Conservation (phyloP, 2,113 vertebrate species). For the Pavo muticus region DNA sequence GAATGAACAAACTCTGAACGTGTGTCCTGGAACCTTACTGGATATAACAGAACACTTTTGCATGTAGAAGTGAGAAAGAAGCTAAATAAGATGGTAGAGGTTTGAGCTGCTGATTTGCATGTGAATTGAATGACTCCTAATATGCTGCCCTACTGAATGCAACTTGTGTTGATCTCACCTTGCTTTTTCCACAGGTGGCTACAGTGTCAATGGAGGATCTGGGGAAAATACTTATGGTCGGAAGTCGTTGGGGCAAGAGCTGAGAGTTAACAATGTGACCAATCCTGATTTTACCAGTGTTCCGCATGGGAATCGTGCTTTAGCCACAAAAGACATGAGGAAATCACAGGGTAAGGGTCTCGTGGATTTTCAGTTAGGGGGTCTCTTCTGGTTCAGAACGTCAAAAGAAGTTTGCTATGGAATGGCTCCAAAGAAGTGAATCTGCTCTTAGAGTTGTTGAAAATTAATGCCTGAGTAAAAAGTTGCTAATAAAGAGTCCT, state of each 20-base stretch:
- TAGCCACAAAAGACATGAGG: constrained; percentile 99
- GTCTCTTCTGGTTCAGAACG: background rate
- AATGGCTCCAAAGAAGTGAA: background rate
- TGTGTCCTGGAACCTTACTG: background rate
- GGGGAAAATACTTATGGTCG: constrained; percentile 99
- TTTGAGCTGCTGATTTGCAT: background rate
- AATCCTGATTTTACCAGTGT: constrained; percentile 92
- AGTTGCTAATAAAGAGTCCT: background rate
- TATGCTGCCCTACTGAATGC: background rate
- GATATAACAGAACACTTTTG: background rate
- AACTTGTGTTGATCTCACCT: background rate
- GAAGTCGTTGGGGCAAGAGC: constrained; percentile 99
- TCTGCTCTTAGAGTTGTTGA: background rate
- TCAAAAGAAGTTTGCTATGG: background rate
- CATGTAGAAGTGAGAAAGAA: background rate
- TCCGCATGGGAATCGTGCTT: constrained; percentile 99
- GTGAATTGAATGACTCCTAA: background rate
- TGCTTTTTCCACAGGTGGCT: constrained; percentile 84
- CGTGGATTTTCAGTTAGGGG: background rate
- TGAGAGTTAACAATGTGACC: constrained; percentile 99
- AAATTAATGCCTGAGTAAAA: background rate
- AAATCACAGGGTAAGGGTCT: constrained; percentile 94
- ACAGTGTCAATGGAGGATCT: constrained; percentile 94
- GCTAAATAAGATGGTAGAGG: background rate
- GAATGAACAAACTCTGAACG: background rate